Evolutionary conservation across 1,140 invertebrate genomes (phyloP).

Genomic region (Trichomalopsis sarcophagae): DNA sequence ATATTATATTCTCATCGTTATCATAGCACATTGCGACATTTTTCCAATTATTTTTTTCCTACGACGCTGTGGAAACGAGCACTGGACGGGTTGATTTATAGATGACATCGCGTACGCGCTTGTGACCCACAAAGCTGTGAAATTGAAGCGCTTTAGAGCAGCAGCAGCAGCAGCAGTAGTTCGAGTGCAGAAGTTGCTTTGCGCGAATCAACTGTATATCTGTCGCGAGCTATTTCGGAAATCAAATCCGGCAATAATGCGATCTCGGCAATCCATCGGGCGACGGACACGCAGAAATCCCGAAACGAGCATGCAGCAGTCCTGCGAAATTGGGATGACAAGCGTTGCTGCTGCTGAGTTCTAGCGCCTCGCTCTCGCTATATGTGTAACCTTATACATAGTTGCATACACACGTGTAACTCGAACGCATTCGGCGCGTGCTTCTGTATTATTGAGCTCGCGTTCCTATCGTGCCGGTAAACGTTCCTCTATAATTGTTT

Average conservation of each 20-base stretch:
- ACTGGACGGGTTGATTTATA: background rate
- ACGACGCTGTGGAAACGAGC: background rate
- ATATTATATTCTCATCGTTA: too few species aligned
- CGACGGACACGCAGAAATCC: conserved; percentile 16
- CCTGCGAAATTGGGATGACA: conserved; percentile 4
- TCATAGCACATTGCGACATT: too few species aligned
- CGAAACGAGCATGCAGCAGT: conserved; percentile 7
- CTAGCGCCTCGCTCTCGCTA: background rate
- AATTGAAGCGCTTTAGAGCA: background rate
- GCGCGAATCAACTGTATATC: background rate
- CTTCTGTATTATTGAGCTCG: background rate
- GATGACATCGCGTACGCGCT: background rate
- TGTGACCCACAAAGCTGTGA: background rate
- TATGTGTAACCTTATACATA: background rate
- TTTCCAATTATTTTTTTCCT: too few species aligned
- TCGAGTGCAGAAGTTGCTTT: background rate
- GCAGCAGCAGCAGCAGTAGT: too few species aligned
- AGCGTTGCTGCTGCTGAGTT: background rate
- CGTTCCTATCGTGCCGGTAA: background rate
- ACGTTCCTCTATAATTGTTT: conserved; percentile 15
- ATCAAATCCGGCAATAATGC: conserved; percentile 19
- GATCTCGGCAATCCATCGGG: conserved; percentile 25
- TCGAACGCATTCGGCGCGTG: background rate
- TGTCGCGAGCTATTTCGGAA: conserved; percentile 14
- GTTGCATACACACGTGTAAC: conserved; percentile 1